phyloP scores from a whole-genome alignment of 2,888 invertebrate genomes.

The Agrochola lychnidis region DNA sequence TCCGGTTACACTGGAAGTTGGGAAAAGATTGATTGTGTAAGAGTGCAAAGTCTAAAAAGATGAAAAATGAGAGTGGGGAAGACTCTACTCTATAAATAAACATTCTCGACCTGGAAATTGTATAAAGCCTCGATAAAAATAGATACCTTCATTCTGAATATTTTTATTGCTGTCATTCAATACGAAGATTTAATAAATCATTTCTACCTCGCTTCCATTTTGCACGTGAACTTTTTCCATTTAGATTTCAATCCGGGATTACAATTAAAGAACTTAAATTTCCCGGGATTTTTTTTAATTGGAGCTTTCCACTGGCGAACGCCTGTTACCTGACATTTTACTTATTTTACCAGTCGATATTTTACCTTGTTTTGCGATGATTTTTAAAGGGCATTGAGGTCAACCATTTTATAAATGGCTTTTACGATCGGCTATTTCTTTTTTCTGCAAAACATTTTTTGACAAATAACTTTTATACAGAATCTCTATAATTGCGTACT shows the following conservation, averaged over 20 bases:
- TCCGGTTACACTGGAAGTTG: too few species aligned
- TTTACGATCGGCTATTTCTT: not conserved
- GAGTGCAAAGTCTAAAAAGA: too few species aligned
- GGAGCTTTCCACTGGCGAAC: constrained; percentile 13
- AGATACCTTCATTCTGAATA: constrained; percentile 1
- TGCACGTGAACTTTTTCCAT: constrained; percentile 58
- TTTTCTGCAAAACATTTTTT: not conserved
- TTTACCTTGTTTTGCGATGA: not conserved
- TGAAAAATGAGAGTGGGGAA: not conserved
- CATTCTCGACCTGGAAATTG: not conserved
- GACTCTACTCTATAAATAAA: constrained; percentile 15
- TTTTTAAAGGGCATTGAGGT: not conserved
- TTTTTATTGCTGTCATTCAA: constrained; percentile 16
- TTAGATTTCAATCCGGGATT: constrained; percentile 59
- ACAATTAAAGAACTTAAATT: constrained; percentile 52
- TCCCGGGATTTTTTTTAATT: constrained; percentile 44
- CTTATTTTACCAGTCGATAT: constrained; percentile 2
- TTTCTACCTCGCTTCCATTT: constrained; percentile 35
- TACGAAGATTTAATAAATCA: constrained; percentile 51
- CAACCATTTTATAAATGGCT: too few species aligned
- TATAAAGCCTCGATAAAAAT: constrained; percentile 16
- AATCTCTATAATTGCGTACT: not conserved
- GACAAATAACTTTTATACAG: not conserved
- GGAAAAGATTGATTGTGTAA: too few species aligned
- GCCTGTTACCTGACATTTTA: not conserved